phyloP scores from a whole-genome alignment of 2,797 vertebrate genomes.

The Rhinichthys osculus region DNA sequence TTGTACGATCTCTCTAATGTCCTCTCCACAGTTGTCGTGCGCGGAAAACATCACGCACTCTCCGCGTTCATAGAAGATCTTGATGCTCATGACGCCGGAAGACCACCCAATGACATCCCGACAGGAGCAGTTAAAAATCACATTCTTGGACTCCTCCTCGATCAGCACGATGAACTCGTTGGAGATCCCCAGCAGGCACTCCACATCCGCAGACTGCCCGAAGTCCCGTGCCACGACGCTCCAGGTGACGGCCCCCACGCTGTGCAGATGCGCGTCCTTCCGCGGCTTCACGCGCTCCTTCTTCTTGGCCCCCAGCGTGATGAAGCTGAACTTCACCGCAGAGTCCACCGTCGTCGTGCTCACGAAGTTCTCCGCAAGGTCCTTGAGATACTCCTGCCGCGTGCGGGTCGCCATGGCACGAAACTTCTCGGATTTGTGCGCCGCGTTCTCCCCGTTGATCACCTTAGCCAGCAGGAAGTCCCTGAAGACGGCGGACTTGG shows the following conservation, averaged over 20 bases:
- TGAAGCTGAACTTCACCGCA: constrained; percentile 96
- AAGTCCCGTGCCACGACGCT: constrained; percentile 91
- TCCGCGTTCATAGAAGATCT: constrained; percentile 95
- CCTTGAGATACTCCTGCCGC: constrained; percentile 95
- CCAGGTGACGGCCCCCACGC: constrained; percentile 93
- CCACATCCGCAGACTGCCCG: constrained; percentile 87
- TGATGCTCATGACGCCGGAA: constrained; percentile 91
- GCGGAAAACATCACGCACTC: constrained; percentile 93
- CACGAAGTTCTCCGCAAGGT: constrained; percentile 96
- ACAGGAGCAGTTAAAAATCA: constrained; percentile 98
- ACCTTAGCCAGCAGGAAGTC: constrained; percentile 99
- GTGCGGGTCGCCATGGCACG: constrained; percentile 96
- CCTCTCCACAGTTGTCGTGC: constrained; percentile 88
- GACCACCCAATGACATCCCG: constrained; percentile 98
- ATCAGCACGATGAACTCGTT: constrained; percentile 96
- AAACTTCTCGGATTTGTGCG: constrained; percentile 98
- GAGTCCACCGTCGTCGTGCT: constrained; percentile 92
- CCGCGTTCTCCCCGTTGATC: constrained; percentile 97
- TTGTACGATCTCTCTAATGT: constrained; percentile 92
- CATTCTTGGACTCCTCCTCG: constrained; percentile 93
- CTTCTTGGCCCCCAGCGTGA: constrained; percentile 94
- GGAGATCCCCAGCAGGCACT: constrained; percentile 93
- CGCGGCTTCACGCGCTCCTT: constrained; percentile 93
- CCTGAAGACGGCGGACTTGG: constrained; percentile 97
- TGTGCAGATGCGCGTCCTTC: constrained; percentile 90